phyloP scores from a whole-genome alignment of 2,888 invertebrate species.

The Oligia fasciuncula region DNA sequence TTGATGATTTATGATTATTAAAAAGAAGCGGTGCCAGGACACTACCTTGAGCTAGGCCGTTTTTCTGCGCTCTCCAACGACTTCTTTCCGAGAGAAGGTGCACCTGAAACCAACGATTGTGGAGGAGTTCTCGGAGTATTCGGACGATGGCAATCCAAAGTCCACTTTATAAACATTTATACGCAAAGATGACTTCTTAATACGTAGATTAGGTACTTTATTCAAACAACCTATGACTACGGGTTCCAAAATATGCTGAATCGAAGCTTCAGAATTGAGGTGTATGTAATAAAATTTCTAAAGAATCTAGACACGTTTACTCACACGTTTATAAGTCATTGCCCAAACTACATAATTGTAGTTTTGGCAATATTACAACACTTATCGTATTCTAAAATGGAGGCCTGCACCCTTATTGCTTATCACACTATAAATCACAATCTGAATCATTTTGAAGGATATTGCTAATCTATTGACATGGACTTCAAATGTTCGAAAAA shows the following conservation, averaged over 20 bases:
- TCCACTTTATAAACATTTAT: too few species aligned
- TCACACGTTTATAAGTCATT: neutral
- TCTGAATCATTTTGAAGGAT: neutral
- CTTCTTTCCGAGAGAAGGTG: too few species aligned
- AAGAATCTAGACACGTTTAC: neutral
- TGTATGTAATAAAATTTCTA: neutral
- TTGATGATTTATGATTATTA: too few species aligned
- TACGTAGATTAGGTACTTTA: neutral
- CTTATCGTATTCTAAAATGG: neutral
- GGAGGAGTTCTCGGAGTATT: too few species aligned
- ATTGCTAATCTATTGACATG: neutral
- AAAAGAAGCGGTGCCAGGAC: too few species aligned
- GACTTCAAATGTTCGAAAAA: neutral
- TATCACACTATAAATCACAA: neutral
- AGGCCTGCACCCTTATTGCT: neutral
- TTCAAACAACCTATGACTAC: neutral
- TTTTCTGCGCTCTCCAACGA: too few species aligned
- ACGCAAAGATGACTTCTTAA: too few species aligned
- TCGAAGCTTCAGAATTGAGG: neutral
- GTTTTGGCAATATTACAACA: too few species aligned
- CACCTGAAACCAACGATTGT: too few species aligned
- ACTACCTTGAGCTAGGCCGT: too few species aligned
- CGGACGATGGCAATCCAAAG: too few species aligned
- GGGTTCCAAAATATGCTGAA: conserved; percentile 1
- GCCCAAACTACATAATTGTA: neutral